Evolutionary conservation across 2,113 vertebrate genomes (phyloP).

Genomic region (Planiliza haematocheilus): DNA sequence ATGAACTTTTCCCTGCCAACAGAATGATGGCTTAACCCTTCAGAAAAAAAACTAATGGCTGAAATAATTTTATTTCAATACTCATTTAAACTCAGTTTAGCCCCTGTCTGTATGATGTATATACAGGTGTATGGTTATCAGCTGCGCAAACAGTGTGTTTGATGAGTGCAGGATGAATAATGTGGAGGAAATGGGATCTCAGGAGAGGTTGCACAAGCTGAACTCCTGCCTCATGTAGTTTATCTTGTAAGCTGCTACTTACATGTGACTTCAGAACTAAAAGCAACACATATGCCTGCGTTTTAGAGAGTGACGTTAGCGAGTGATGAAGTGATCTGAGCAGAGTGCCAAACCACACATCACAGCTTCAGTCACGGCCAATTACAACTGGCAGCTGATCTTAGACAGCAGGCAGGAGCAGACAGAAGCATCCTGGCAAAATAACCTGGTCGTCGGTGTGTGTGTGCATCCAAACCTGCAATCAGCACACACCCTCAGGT

Average conservation of each 20-base stretch:
- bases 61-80: slow-evolving; percentile 66
- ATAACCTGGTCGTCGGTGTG: slow-evolving; percentile 31
- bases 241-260: slow-evolving; percentile 34
- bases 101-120: slow-evolving; percentile 75
- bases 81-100: slow-evolving; percentile 65
- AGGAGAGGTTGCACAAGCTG: slow-evolving; percentile 43
- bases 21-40: slow-evolving; percentile 53
- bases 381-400: slow-evolving; percentile 56
- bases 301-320: slow-evolving; percentile 4
- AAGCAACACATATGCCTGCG: slow-evolving; percentile 8
- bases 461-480: slow-evolving; percentile 29
- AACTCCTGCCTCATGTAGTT: slow-evolving; percentile 34
- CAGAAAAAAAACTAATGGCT: slow-evolving; percentile 50
- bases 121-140: slow-evolving; percentile 69
- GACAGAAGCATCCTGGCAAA: slow-evolving; percentile 37
- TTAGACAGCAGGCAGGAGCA: slow-evolving; percentile 37
- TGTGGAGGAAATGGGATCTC: slow-evolving; percentile 64
- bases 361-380: slow-evolving; percentile 44
- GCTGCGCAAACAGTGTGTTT: slow-evolving; percentile 75
- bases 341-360: slow-evolving; percentile 30
- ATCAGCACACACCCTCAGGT: slow-evolving; percentile 44
- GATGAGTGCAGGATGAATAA: slow-evolving; percentile 46
- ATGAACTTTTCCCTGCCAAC: slow-evolving; percentile 54
- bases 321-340: slow-evolving; percentile 20
- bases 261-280: slow-evolving; percentile 15